Evolutionary conservation across 2,888 invertebrate species (phyloP).

Genomic region (Allacma fusca): DNA sequence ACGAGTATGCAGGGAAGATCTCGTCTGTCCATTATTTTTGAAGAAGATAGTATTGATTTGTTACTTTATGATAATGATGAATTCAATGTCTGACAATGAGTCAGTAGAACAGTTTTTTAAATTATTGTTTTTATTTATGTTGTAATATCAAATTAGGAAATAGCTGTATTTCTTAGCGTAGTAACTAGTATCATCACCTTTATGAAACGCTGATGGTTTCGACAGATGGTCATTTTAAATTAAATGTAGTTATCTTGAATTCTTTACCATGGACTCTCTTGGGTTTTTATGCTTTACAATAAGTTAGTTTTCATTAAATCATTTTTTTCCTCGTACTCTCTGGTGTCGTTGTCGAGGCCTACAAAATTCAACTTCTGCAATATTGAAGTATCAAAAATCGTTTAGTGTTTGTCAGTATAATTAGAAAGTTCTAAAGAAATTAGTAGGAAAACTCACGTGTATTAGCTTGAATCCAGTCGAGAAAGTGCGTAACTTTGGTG

Average conservation of each 20-base stretch:
- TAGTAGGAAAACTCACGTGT: not conserved
- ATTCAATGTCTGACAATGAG: not conserved
- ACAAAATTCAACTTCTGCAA: not conserved
- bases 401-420: not conserved
- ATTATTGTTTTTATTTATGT: not conserved
- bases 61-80: too few species aligned
- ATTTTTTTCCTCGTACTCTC: not conserved
- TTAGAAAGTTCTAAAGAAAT: not conserved
- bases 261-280: not conserved
- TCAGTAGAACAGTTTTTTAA: not conserved
- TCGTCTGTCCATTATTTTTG: not conserved
- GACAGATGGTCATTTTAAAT: too few species aligned
- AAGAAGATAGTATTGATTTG: not conserved
- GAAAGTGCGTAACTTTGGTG: conserved; percentile 50
- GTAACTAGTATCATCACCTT: too few species aligned
- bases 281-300: not conserved
- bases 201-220: too few species aligned
- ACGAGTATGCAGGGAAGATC: not conserved
- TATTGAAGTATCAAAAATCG: not conserved
- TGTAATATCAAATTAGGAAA: too few species aligned
- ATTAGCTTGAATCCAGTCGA: conserved; percentile 50
- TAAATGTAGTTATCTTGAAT: too few species aligned
- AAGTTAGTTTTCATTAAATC: not conserved
- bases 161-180: too few species aligned
- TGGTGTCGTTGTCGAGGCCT: not conserved